These are phyloP conservation scores for Hemaris fuciformis DNA, from an alignment of 2,888 invertebrate genomes.

Conservation along the genomic window DNA sequence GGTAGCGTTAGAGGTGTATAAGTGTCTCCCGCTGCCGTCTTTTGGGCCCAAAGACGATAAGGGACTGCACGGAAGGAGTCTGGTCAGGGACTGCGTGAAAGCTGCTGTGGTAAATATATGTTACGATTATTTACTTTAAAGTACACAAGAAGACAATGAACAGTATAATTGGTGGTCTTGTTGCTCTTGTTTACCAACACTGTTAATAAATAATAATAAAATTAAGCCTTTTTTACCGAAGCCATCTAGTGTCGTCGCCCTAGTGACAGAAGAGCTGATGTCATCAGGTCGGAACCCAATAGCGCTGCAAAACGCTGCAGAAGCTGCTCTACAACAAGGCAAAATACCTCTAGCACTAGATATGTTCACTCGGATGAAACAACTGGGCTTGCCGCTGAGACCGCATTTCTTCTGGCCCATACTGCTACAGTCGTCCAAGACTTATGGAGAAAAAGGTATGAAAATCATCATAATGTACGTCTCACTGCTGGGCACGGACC, in stretches of 20 bases:
- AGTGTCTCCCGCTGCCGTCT: constrained; percentile 66
- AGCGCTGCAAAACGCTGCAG: constrained; percentile 75
- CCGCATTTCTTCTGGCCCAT: constrained; percentile 87
- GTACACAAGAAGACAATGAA: too few relatives aligned
- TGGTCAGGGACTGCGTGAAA: constrained; percentile 82
- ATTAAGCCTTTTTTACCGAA: constrained; percentile 41
- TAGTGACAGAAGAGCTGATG: constrained; percentile 71
- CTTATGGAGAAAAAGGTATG: constrained; percentile 78
- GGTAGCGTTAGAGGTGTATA: constrained; percentile 75
- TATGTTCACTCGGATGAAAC: constrained; percentile 69
- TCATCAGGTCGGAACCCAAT: constrained; percentile 70
- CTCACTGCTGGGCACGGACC: not conserved
- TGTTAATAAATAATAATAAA: too few relatives aligned
- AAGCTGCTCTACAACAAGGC: constrained; percentile 75
- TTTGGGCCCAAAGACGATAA: constrained; percentile 75
- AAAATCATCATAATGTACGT: not conserved
- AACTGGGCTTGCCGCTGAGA: constrained; percentile 62
- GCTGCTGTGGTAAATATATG: constrained; percentile 60
- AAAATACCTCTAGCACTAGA: constrained; percentile 68
- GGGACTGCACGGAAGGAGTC: constrained; percentile 78
- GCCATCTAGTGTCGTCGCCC: constrained; percentile 67
- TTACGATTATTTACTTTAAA: not conserved
- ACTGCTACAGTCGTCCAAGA: constrained; percentile 69
- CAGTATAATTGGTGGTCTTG: too few relatives aligned
- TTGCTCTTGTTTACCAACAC: too few relatives aligned